Base-by-base conservation (phyloP, 2,797 vertebrate species). In the Crypturellus tataupa region DNA sequence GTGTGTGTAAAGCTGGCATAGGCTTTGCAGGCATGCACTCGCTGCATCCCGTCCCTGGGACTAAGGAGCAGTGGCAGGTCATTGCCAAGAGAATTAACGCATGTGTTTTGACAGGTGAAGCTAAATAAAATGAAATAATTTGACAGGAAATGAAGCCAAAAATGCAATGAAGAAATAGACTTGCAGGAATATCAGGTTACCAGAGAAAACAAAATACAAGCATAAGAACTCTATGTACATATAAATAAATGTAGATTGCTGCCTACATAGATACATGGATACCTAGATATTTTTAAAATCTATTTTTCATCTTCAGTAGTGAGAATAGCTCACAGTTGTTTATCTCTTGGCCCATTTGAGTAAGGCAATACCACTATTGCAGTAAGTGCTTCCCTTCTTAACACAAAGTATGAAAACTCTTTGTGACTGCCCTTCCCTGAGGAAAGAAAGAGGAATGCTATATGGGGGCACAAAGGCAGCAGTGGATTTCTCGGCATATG, bases 31-130 rank as follows among this genome's bases (percentile, higher is more conserved):
- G 69, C 71, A 47, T 58, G 60, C 51, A 51, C 10, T 91, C 87
- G 46, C 94, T 95, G 88, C 90, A 84, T 84, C 80, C 77, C 92
- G 62, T 89, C 87, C 73, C 37, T 69, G 68, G 62, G 87, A 81
- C 81, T 83, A 91, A 86, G 87, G 75, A 93, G 53, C 68, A 80
- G 90, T 93, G 85, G 88, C 91, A 96, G 87, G 81, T 93, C 85
- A 90, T 95, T 95, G 85, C 67, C 81, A 80, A 53, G 79, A 95
- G 92, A 96, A 96, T 95, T 93, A 95, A 49, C 35, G 97, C 92
- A 89, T 89, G 59, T 86, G 76, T 92, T 96, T 94, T 94, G 95
- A 95, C 94, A 94, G 83, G 47, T 93, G 87, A 95, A 82, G 65
- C 75, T 91, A 93, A 96, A 97, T 82, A 91, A 96, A 89, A 88